Base-by-base conservation (phyloP, 1,140 invertebrate genomes). In the Vanessa atalanta region DNA sequence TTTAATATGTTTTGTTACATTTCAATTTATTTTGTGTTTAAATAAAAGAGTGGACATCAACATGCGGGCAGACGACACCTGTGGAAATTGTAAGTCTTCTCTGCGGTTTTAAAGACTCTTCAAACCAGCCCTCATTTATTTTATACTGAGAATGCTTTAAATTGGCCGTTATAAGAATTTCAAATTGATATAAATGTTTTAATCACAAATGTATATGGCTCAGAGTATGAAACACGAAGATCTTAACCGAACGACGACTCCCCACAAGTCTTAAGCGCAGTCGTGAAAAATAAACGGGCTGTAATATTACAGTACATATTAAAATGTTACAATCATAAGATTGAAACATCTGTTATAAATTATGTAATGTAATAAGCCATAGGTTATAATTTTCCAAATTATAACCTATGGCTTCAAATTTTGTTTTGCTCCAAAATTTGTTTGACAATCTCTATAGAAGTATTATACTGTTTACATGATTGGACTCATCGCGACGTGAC, bases 41-140 rank as follows among this genome's bases (percentile, higher is more conserved):
- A 47, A 57, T 26, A 70, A 75, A 75, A 70, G 63, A 47, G 48
- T 50, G 16, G 8, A 68, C 47, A 3, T 4, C 14, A 26, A 50
- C 50, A 83, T 81, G 78, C 77, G 77, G 76, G 81, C 83, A 84
- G 85, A 86, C 80, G 83, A 89, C 88, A 88, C 88, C 84, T 87
- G 87, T 74, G 80, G 83, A 84, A 75, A 82, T 92, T 89, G 88
- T 90, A 88, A 81, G 90, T 81, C 88, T 92, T 92, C 90, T 79
- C 80, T 90, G 88, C 79, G 90, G 88, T 90, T 76, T 71, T n/a
- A 73, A 47, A 73, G 70, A 67, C 67, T 64, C 50, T 72, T 79
- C 43, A 48, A 61, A 63, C 72, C 75, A n/a, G 2, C 50, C 53
- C 14, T 55, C 66, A 53, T 67, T 67, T 67, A 51, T 43, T 37